These are phyloP conservation scores for Calyptommatus sinebrachiatus DNA, from an alignment of 2,113 vertebrate genomes.

Conservation along the genomic window DNA sequence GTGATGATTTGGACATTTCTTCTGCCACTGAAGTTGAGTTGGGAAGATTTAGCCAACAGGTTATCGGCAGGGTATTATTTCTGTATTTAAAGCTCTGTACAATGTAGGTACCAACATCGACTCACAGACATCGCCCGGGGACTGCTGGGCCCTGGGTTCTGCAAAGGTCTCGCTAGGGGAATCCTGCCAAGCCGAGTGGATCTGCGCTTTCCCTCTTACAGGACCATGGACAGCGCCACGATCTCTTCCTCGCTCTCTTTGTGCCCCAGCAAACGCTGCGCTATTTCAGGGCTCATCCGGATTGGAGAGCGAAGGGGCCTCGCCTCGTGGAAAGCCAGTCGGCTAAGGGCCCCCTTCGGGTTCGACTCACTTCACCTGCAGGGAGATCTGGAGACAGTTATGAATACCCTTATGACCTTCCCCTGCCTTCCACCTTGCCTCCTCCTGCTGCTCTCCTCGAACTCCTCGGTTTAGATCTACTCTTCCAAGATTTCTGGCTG, in stretches of 20 bases:
- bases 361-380: neutral
- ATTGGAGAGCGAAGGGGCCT: neutral
- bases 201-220: constrained; percentile 41
- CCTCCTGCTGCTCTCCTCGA: neutral
- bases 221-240: constrained; percentile 92
- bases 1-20: neutral
- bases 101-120: neutral
- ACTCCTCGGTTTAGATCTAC: neutral
- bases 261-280: neutral
- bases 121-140: neutral
- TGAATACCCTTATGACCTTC: too few relatives aligned
- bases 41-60: neutral
- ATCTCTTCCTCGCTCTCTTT: neutral
- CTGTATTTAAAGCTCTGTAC: neutral
- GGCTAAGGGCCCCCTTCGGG: too few relatives aligned
- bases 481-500: too few relatives aligned
- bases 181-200: neutral
- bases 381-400: neutral
- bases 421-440: too few relatives aligned
- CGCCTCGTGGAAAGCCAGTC: too few relatives aligned
- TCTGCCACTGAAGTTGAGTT: neutral
- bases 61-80: neutral
- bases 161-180: neutral
- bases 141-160: neutral
- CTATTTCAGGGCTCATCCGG: neutral